phyloP scores from a whole-genome alignment of 2,888 invertebrate genomes.

The Pollenia griseotomentosa region DNA sequence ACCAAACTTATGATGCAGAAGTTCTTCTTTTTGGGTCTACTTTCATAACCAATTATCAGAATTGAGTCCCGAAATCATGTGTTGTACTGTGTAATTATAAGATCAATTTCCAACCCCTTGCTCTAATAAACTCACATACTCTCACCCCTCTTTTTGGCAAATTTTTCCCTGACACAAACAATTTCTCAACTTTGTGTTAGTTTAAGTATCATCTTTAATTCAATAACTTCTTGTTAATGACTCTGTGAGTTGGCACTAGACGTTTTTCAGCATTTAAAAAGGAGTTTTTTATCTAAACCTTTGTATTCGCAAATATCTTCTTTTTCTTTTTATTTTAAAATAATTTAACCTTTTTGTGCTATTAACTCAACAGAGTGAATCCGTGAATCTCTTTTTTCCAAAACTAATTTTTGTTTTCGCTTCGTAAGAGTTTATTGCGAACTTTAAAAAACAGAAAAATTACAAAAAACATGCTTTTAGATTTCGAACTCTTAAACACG shows the following conservation, averaged over 20 bases:
- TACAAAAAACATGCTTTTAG: constrained; percentile 35
- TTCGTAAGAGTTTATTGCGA: background rate
- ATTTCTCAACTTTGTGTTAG: no score
- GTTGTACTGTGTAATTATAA: constrained; percentile 28
- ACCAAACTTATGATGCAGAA: no score
- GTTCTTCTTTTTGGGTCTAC: no score
- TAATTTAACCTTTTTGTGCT: background rate
- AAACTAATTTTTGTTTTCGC: background rate
- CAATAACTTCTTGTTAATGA: constrained; percentile 14
- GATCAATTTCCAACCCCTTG: constrained; percentile 16
- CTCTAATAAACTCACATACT: background rate
- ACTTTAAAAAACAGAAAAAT: background rate
- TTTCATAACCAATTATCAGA: no score
- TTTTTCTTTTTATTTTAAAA: background rate
- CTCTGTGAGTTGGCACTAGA: constrained; percentile 6
- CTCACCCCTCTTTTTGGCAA: background rate
- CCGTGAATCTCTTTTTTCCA: constrained; percentile 38
- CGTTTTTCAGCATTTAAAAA: background rate
- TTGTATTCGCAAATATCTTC: background rate
- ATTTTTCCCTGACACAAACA: background rate
- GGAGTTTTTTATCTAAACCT: background rate
- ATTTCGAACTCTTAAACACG: constrained; percentile 61
- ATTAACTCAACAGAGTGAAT: constrained; percentile 9
- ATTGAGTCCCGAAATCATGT: no score
- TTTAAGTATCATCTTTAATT: background rate